Evolutionary conservation across 2,888 invertebrate genomes (phyloP).

Genomic region (Pachycephus smyrnensis): DNA sequence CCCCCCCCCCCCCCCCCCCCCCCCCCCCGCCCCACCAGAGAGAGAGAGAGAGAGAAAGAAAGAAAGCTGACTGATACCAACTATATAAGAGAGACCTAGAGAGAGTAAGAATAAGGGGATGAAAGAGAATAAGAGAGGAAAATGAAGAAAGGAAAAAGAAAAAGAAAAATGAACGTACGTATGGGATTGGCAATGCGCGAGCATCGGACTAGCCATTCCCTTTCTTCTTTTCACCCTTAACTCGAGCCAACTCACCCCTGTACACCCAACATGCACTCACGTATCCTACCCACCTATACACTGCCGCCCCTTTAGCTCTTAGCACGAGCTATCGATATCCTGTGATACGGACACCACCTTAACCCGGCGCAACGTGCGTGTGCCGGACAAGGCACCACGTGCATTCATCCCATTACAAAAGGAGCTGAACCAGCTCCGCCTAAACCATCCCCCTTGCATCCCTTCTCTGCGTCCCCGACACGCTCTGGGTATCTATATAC

Average conservation of each 20-base stretch:
- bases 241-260: neutral
- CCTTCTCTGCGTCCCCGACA: slow-evolving; percentile 44
- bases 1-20: too few species aligned
- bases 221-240: neutral
- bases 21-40: too few species aligned
- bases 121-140: slow-evolving; percentile 12
- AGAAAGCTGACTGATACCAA: neutral
- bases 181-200: slow-evolving; percentile 32
- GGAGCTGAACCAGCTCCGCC: slow-evolving; percentile 57
- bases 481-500: slow-evolving; percentile 25
- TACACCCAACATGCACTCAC: neutral
- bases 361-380: slow-evolving; percentile 54
- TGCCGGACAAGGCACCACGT: slow-evolving; percentile 58
- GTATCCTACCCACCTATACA: neutral
- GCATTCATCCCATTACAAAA: slow-evolving; percentile 59
- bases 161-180: slow-evolving; percentile 1
- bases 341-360: slow-evolving; percentile 40
- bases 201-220: neutral
- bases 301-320: slow-evolving; percentile 50
- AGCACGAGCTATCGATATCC: slow-evolving; percentile 49
- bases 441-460: slow-evolving; percentile 35
- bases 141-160: slow-evolving; percentile 11
- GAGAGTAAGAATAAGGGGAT: slow-evolving; percentile 5
- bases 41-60: slow-evolving; percentile 11
- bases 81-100: slow-evolving; percentile 6